Evolutionary conservation across 1,140 invertebrate species (phyloP).

Genomic region (Zaprionus africanus): DNA sequence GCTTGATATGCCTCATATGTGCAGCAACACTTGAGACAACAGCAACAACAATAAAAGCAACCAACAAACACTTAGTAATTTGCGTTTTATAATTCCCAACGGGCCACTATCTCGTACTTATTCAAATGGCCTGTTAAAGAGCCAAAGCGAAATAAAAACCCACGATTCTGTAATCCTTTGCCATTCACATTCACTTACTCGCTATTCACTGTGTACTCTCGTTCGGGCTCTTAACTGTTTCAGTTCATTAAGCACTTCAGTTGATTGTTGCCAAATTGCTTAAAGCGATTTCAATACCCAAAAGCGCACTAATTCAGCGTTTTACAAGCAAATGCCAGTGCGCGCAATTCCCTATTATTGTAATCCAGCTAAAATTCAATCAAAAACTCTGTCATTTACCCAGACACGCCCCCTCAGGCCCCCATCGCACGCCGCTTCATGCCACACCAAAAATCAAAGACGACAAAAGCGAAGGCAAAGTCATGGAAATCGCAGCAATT

Average conservation of each 20-base stretch:
- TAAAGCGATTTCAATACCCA: slow-evolving; percentile 35
- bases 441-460: slow-evolving; percentile 27
- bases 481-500: slow-evolving; percentile 76
- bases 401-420: neutral
- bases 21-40: neutral
- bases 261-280: slow-evolving; percentile 35
- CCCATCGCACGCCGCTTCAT: neutral
- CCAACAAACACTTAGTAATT: neutral
- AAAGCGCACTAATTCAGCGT: slow-evolving; percentile 39
- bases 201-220: neutral
- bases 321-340: slow-evolving; percentile 31
- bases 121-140: slow-evolving; percentile 17
- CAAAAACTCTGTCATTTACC: slow-evolving; percentile 57
- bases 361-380: slow-evolving; percentile 69
- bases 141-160: slow-evolving; percentile 3
- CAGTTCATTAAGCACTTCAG: slow-evolving; percentile 32
- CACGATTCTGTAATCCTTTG: slow-evolving; percentile 17
- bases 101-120: neutral
- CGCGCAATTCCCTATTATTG: slow-evolving; percentile 55
- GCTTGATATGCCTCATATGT: neutral
- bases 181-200: neutral
- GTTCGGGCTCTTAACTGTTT: slow-evolving; percentile 15
- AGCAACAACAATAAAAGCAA: neutral
- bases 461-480: slow-evolving; percentile 51
- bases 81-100: slow-evolving; percentile 12